A percentile compares a stretch with the other conserved stretches of the same genome.
These are phyloP conservation scores for Ethmia dodecea DNA, from an alignment of 2,888 invertebrate genomes.

Conservation along the genomic window DNA sequence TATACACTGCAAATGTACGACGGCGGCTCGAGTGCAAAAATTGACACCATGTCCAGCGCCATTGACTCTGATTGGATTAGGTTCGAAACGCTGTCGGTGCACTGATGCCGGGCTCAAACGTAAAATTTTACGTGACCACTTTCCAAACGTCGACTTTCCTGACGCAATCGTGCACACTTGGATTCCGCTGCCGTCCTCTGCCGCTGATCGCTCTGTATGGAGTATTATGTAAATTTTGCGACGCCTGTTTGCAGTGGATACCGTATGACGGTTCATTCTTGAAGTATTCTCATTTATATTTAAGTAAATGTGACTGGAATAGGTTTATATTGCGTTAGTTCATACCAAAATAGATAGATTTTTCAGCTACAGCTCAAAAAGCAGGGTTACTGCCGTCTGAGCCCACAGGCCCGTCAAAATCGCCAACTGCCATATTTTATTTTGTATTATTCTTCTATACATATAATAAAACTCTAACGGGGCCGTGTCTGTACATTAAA, in stretches of 20 bases:
- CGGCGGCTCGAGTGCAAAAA: conserved; percentile 44
- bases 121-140: conserved; percentile 77
- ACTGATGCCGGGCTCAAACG: conserved; percentile 64
- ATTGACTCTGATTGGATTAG: conserved; percentile 73
- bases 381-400: too few species aligned
- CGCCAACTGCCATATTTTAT: too few species aligned
- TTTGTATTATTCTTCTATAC: too few species aligned
- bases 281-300: too few species aligned
- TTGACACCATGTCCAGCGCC: conserved; percentile 63
- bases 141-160: conserved; percentile 61
- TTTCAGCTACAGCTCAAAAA: too few species aligned
- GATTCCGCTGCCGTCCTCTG: conserved; percentile 30
- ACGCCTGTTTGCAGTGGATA: conserved; percentile 36
- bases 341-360: too few species aligned
- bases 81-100: conserved; percentile 61
- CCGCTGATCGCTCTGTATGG: conserved; percentile 46
- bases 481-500: too few species aligned
- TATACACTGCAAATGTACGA: conserved; percentile 1
- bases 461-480: too few species aligned
- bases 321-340: too few species aligned
- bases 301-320: too few species aligned
- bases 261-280: conserved; percentile 25
- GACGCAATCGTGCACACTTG: conserved; percentile 57
- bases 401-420: too few species aligned
- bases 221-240: conserved; percentile 60